Base-by-base conservation (phyloP, 2,797 vertebrate species). In the Argentina silus region DNA sequence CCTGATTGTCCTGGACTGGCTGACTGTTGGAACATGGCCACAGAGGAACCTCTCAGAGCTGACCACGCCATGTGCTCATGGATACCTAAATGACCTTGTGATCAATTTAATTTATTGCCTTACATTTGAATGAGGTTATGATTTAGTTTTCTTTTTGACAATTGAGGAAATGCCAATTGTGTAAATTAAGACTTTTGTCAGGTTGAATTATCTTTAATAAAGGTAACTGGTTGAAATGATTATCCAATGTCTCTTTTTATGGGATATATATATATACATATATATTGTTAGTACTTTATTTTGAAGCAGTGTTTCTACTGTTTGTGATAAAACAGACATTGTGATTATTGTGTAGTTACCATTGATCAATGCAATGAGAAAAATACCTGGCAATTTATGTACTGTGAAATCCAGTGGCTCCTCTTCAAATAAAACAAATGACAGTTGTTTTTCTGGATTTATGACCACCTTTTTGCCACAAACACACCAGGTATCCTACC, bases 81-180 rank as follows among this genome's bases (percentile, higher is more conserved):
- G 17, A 57, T 68, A 3, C 50, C 21, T 17, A n/a, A 63, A 74
- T 3, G 43, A 43, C 7, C 62, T 15, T 70, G 72, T 76, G 15
- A 9, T 48, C 3, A 11, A 62, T 42, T 11, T 23, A 73, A 61
- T 60, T 11, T 69, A 66, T 67, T 70, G 43, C 73, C 72, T 55
- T 45, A 12, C 27, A n/a, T 17, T 21, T 21, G 2, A 12, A 72
- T n/a, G 42, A 65, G 67, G 63, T 74, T 70, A 11, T n/a, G n/a
- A 15, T 51, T 2, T 50, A 7, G 19, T 11, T 70, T 56, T 82
- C 17, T 77, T 51, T 71, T 56, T 84, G 77, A 75, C 77, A 82
- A 71, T 74, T 89, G 64, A 84, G 84, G 8, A 82, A 67, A 62
- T 77, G 67, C 82, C 76, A 79, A 63, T 75, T 81, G 53, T 83